phyloP scores from a whole-genome alignment of 2,113 vertebrate species.

The Aythya baeri region DNA sequence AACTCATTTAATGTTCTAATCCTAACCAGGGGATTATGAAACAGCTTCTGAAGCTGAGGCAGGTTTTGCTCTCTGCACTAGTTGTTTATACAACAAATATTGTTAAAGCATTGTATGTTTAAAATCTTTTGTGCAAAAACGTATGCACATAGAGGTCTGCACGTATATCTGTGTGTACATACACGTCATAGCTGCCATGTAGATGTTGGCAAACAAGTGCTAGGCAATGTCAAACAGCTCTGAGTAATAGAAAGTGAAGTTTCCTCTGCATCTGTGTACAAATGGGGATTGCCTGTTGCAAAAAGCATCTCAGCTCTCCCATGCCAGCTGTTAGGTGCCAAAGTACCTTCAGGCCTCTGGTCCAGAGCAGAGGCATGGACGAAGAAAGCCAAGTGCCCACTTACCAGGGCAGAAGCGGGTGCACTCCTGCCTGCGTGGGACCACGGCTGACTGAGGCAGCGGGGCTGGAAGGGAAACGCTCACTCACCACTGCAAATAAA shows the following conservation, averaged over 20 bases:
- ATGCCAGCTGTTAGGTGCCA: fast-evolving
- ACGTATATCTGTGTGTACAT: neutral
- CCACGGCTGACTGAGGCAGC: neutral
- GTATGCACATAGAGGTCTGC: neutral
- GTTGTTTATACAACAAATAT: neutral
- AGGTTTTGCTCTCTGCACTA: neutral
- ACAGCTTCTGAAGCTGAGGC: neutral
- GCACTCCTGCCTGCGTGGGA: fast-evolving
- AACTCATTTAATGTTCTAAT: neutral
- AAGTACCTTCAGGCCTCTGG: neutral
- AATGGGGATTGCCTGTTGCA: neutral
- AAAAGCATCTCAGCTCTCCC: neutral
- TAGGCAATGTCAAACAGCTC: neutral
- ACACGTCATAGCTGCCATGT: neutral
- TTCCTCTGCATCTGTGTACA: neutral
- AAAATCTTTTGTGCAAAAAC: neutral
- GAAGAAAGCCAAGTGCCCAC: fast-evolving
- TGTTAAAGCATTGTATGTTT: neutral
- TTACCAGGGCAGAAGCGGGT: fast-evolving
- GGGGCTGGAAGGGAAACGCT: neutral
- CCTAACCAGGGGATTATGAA: neutral
- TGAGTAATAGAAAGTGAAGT: too few species aligned
- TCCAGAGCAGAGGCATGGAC: neutral
- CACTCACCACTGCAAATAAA: neutral
- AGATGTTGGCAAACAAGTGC: neutral